Conservation (phyloP, 2,888 invertebrate species). For the Venustoraphidia nigricollis region DNA sequence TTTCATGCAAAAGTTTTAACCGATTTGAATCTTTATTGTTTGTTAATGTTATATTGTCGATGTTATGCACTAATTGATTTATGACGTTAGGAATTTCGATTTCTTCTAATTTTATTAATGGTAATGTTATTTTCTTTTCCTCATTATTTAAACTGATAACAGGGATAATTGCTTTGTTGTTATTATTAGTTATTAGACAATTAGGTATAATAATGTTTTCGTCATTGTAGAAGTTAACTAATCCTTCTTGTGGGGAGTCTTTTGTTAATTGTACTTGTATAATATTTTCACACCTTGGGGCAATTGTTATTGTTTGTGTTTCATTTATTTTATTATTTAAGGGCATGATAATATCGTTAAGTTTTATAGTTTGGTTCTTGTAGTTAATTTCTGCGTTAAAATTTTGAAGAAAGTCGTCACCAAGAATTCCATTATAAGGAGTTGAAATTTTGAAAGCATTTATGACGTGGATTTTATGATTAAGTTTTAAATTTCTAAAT, state of each 20-base stretch:
- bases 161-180: too few relatives aligned
- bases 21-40: background rate
- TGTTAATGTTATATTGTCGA: background rate
- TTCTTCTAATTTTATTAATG: too few relatives aligned
- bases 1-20: background rate
- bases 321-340: slow-evolving; percentile 1
- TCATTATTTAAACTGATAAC: too few relatives aligned
- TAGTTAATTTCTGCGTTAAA: slow-evolving; percentile 9
- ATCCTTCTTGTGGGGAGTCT: too few relatives aligned
- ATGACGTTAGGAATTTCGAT: background rate
- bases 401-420: slow-evolving; percentile 11
- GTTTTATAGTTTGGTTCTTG: slow-evolving; percentile 3
- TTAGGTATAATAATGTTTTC: too few relatives aligned
- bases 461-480: slow-evolving; percentile 9
- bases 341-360: slow-evolving; percentile 5
- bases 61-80: too few relatives aligned
- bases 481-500: slow-evolving; percentile 2
- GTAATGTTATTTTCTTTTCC: too few relatives aligned
- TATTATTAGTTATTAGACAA: too few relatives aligned
- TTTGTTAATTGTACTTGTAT: slow-evolving; percentile 10
- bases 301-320: background rate
- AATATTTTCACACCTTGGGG: slow-evolving; percentile 11
- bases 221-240: too few relatives aligned
- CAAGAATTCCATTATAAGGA: slow-evolving; percentile 13
- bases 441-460: slow-evolving; percentile 6